phyloP scores from a whole-genome alignment of 2,113 vertebrate genomes.

The Centropristis striata region DNA sequence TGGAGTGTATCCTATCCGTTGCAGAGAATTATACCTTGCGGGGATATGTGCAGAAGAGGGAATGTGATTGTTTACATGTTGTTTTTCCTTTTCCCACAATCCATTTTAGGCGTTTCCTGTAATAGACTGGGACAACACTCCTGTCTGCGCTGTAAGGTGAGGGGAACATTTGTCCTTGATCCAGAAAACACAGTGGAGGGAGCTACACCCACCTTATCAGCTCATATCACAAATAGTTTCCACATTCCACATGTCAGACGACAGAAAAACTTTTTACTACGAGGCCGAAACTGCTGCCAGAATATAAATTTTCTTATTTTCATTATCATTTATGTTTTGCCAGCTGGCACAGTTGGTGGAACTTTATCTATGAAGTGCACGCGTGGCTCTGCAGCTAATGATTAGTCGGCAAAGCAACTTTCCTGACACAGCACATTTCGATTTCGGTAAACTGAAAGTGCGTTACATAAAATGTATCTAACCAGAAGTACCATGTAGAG shows the following conservation, averaged over 20 bases:
- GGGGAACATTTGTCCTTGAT: not conserved
- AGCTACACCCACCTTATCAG: not conserved
- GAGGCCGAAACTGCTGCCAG: not conserved
- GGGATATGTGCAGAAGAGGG: not conserved
- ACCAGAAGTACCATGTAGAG: not conserved
- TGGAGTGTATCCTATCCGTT: not conserved
- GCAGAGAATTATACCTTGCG: not conserved
- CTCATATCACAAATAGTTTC: not conserved
- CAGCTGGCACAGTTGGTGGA: not conserved
- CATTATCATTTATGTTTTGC: no score
- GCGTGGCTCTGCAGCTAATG: no score
- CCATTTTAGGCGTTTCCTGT: conserved; percentile 92
- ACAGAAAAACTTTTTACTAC: not conserved
- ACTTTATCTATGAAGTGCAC: not conserved
- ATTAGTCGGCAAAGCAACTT: not conserved
- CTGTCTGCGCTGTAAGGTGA: conserved; percentile 98
- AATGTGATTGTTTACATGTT: not conserved
- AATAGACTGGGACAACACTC: conserved; percentile 97
- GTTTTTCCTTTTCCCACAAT: not conserved
- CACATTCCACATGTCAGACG: not conserved
- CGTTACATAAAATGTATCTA: not conserved
- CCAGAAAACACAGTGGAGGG: not conserved
- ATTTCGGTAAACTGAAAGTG: not conserved
- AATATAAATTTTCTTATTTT: not conserved
- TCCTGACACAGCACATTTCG: not conserved